A percentile compares a stretch with the other conserved stretches of the same genome.
phyloP scores from a whole-genome alignment of 2,113 vertebrate species.

The Ramphastos sulfuratus region DNA sequence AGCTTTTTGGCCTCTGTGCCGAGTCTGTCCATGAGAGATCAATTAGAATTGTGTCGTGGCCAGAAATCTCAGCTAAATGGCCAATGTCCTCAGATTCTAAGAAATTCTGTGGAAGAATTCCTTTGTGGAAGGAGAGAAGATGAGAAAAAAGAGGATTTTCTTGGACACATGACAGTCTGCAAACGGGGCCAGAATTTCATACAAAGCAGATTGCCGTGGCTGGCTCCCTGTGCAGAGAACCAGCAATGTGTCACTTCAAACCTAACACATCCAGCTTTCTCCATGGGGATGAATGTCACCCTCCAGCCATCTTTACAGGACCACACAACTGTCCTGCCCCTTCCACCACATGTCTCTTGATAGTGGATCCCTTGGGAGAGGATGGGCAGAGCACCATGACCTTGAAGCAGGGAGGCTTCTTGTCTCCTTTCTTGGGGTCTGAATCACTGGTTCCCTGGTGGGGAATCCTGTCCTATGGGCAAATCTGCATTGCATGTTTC shows the following conservation, averaged over 20 bases:
- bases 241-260: not conserved
- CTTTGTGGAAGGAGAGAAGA: conserved; percentile 39
- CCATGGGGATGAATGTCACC: not conserved
- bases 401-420: not conserved
- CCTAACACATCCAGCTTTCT: not conserved
- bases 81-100: conserved; percentile 53
- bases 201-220: conserved; percentile 20
- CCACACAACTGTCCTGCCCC: not conserved
- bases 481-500: not conserved
- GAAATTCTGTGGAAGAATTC: conserved; percentile 59
- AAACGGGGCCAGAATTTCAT: conserved; percentile 5
- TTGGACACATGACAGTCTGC: conserved; percentile 49
- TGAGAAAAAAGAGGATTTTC: conserved; percentile 53
- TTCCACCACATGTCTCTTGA: not conserved
- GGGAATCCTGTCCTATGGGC: not conserved
- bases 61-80: conserved; percentile 49
- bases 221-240: not conserved
- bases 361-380: not conserved
- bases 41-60: conserved; percentile 29
- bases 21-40: conserved; percentile 43
- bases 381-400: not conserved
- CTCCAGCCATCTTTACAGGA: not conserved
- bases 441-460: not conserved
- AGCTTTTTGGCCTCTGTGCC: conserved; percentile 39
- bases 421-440: not conserved